Conservation (phyloP, 1,140 invertebrate genomes). For the Ceratina australensis region DNA sequence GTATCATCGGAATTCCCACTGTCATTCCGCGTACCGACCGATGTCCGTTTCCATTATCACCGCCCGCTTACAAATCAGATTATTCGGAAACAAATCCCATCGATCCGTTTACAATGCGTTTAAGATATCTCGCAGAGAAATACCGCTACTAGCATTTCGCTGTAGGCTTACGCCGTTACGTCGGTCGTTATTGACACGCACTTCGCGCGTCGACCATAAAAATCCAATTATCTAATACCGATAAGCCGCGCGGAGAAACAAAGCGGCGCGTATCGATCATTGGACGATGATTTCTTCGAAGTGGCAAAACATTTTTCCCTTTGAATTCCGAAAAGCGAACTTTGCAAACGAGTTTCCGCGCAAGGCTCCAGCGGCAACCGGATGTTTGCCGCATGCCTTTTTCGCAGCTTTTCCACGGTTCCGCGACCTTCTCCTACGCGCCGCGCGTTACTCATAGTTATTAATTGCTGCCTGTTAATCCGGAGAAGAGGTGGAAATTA, state of each 20-base stretch:
- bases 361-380: neutral
- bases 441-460: neutral
- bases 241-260: neutral
- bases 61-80: neutral
- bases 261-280: neutral
- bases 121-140: neutral
- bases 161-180: neutral
- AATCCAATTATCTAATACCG: slow-evolving; percentile 11
- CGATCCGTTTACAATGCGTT: neutral
- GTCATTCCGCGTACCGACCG: neutral
- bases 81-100: neutral
- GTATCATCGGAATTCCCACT: neutral
- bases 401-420: neutral
- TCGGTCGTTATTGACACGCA: neutral
- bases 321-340: neutral
- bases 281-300: neutral
- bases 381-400: neutral
- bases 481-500: neutral
- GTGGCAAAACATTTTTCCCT: neutral
- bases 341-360: no score
- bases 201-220: neutral
- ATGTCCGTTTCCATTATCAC: neutral
- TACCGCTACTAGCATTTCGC: neutral
- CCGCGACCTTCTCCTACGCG: slow-evolving; percentile 1
- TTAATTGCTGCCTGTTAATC: neutral